Evolutionary conservation across 2,797 vertebrate genomes (phyloP), one percentile per base, ranked within the genome.

Genomic region (Arctocebus calabarensis): DNA sequence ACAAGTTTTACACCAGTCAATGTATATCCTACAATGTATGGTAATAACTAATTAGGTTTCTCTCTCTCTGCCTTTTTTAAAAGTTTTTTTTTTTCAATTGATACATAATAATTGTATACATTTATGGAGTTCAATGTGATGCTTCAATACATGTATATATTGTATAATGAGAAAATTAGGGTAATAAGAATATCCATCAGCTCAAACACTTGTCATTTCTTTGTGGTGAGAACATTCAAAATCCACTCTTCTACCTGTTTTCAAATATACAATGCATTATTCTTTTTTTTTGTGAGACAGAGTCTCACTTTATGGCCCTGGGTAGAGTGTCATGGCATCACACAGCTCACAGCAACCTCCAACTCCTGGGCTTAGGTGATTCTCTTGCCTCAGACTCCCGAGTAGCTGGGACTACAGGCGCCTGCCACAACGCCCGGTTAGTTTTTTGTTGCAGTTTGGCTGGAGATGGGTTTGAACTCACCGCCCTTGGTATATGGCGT

Each of bases 1-100:
- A 45, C 52, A 82, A 84, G 16, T 77, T 82, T 92, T 92, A 84
- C 7, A 17, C 37, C 83, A 43, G 34, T 82, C 40, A 91, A 4
- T 68, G 59, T 59, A 64, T 68, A 83, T 84, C 7, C 16, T 88
- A 70, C 52, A 90, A 79, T 27, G 27, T 64, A 94, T 19, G 43
- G 34, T 77, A 77, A 94, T 84, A 84, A 43, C 22, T 32, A 81
- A 81, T 85, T 88, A 45, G 73, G 43, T 34, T 83, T 89, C 11
- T 83, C n/a, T 40, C 14, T 59, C 29, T 64, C 62, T 79, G 59
- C 7, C n/a, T 57, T 37, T 79, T 59, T 14, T 1, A 59, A 57
- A 59, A 57, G 20, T 23, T 79, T 55, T 57, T 79, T 57, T 59
- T 79, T 57, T 59, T 5, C 14, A 57, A 79, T 37, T 79, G 77